A percentile compares a stretch with the other conserved stretches of the same genome.
These are phyloP conservation scores for Morbakka virulenta DNA, from an alignment of 30 jellyfish, hydroid and myxozoan genomes.

Conservation along the genomic window DNA sequence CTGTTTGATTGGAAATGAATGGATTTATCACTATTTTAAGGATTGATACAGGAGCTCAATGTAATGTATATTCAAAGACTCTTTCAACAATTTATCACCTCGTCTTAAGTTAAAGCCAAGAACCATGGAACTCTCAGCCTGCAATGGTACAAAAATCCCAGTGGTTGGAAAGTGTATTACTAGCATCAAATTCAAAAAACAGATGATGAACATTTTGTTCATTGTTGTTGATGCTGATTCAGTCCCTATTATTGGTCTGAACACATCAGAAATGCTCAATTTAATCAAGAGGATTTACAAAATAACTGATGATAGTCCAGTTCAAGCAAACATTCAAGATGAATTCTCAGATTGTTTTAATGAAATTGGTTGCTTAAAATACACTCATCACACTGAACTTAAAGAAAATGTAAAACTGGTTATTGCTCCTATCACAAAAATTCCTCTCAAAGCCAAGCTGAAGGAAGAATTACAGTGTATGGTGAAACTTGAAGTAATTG, in stretches of 20 bases:
- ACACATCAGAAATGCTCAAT: slow-evolving; percentile 27
- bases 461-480: slow-evolving; percentile 63
- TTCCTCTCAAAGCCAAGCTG: slow-evolving; percentile 44
- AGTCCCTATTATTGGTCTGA: slow-evolving; percentile 51
- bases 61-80: slow-evolving; percentile 12
- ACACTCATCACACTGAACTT: slow-evolving; percentile 29
- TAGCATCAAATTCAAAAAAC: slow-evolving; percentile 15
- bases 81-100: slow-evolving; percentile 19
- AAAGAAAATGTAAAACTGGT: slow-evolving; percentile 24
- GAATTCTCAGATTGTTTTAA: slow-evolving; percentile 47
- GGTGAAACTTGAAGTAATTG: slow-evolving; percentile 40
- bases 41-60: slow-evolving; percentile 56
- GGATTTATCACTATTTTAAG: slow-evolving; percentile 11
- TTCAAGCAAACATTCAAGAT: background rate
- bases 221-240: slow-evolving; percentile 37
- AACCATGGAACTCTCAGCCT: slow-evolving; percentile 39
- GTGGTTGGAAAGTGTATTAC: slow-evolving; percentile 41
- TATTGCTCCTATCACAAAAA: slow-evolving; percentile 3
- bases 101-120: slow-evolving; percentile 40
- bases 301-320: slow-evolving; percentile 3
- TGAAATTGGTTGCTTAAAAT: slow-evolving; percentile 18
- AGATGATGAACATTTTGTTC: slow-evolving; percentile 2
- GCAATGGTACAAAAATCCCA: slow-evolving; percentile 4
- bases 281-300: slow-evolving; percentile 39
- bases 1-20: background rate